phyloP scores from a whole-genome alignment of 2,888 invertebrate species.

The Tetragonisca angustula region DNA sequence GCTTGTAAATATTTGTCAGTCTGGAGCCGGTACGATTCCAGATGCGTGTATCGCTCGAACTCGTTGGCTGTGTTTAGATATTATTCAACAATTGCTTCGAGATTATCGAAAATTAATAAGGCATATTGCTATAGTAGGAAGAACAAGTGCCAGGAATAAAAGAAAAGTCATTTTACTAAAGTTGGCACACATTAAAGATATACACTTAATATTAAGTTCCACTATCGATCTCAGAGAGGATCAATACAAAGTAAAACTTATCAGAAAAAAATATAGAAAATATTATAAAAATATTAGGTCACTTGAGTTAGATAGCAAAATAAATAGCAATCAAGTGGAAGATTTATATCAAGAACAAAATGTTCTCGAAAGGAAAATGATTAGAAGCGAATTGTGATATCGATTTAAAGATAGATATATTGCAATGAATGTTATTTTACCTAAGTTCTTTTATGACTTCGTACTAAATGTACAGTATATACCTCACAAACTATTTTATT shows the following conservation, averaged over 20 bases:
- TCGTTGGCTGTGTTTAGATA: conserved; percentile 79
- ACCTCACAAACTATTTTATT: conserved; percentile 42
- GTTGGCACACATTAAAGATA: conserved; percentile 77
- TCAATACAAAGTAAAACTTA: conserved; percentile 65
- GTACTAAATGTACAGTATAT: conserved; percentile 23
- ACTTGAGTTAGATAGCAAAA: conserved; percentile 58
- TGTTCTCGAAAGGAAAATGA: conserved; percentile 33
- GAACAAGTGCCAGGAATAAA: conserved; percentile 60
- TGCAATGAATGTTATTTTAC: conserved; percentile 25
- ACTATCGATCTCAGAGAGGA: conserved; percentile 74
- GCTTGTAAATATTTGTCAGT: conserved; percentile 79
- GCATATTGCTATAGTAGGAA: conserved; percentile 60
- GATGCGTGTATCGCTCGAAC: conserved; percentile 77
- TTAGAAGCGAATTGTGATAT: conserved; percentile 79
- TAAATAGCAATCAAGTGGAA: conserved; percentile 41
- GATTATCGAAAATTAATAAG: conserved; percentile 76
- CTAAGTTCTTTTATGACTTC: conserved; percentile 27
- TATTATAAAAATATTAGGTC: conserved; percentile 65
- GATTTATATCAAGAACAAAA: conserved; percentile 23
- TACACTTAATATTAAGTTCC: conserved; percentile 78
- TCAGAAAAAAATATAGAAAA: conserved; percentile 67
- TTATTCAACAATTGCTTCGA: conserved; percentile 77
- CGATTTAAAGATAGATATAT: conserved; percentile 44
- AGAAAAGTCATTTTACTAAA: conserved; percentile 76
- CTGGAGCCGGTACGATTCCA: conserved; percentile 76